These are phyloP conservation scores for Papilio helenus DNA, from an alignment of 1,140 invertebrate genomes.

Conservation along the genomic window DNA sequence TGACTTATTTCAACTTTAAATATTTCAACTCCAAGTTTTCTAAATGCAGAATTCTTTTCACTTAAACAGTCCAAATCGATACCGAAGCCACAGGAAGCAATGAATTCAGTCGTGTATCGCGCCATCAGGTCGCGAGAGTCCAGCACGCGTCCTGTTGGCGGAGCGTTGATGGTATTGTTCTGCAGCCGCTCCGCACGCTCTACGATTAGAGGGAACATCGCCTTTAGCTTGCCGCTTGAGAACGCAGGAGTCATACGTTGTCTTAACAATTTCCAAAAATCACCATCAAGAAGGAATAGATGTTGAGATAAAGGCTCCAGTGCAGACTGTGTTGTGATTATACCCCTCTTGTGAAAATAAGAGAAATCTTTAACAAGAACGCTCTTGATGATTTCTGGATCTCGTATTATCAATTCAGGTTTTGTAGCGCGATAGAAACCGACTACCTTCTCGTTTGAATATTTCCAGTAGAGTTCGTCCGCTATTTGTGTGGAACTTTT, in stretches of 20 bases:
- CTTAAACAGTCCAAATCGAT: conserved; percentile 48
- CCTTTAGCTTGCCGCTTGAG: conserved; percentile 45
- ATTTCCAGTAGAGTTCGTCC: conserved; percentile 42
- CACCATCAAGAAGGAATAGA: conserved; percentile 46
- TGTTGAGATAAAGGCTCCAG: conserved; percentile 50
- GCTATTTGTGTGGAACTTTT: conserved; percentile 39
- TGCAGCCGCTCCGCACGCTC: conserved; percentile 52
- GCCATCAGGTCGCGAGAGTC: conserved; percentile 57
- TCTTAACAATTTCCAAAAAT: conserved; percentile 78
- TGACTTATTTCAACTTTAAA: conserved; percentile 43
- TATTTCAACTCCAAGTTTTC: conserved; percentile 50
- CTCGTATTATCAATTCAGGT: conserved; percentile 63
- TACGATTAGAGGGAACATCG: conserved; percentile 66
- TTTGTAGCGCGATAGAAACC: conserved; percentile 31
- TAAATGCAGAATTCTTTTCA: conserved; percentile 46
- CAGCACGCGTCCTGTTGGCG: conserved; percentile 43
- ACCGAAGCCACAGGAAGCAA: conserved; percentile 61
- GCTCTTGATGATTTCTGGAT: conserved; percentile 70
- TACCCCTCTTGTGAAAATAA: conserved; percentile 64
- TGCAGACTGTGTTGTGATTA: conserved; percentile 25
- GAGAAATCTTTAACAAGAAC: conserved; percentile 83
- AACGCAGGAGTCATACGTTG: conserved; percentile 81
- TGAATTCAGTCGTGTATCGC: conserved; percentile 66
- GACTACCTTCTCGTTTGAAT: conserved; percentile 41
- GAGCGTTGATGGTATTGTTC: conserved; percentile 35